Evolutionary conservation across 2,113 vertebrate species (phyloP).

Genomic region (Rhodinocichla rosea): DNA sequence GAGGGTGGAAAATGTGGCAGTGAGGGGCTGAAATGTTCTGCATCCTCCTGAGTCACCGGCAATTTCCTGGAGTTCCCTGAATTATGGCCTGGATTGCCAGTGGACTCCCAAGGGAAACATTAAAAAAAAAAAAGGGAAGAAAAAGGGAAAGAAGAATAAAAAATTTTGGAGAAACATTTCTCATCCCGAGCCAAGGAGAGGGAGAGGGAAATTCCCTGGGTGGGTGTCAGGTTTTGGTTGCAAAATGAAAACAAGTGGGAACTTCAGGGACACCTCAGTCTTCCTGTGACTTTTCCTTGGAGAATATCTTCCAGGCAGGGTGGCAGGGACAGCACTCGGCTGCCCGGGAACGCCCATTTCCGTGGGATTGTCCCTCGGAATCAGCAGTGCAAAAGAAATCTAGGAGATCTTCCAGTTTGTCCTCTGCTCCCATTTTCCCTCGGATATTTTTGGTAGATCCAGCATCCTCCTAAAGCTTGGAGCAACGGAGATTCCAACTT

Average conservation of each 20-base stretch:
- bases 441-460: neutral
- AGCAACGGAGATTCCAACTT: neutral
- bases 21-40: neutral
- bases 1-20: neutral
- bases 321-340: neutral
- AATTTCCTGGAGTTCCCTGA: neutral
- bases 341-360: fast-evolving
- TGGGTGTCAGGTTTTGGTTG: neutral
- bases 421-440: neutral
- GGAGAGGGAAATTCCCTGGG: neutral
- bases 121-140: too few relatives aligned
- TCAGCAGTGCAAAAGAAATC: neutral
- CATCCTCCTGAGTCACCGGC: neutral
- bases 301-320: neutral
- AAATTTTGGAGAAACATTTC: neutral
- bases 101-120: neutral
- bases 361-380: fast-evolving
- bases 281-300: neutral
- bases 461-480: neutral
- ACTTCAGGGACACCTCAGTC: neutral
- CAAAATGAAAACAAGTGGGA: neutral
- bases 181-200: neutral
- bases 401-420: neutral
- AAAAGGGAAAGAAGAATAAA: neutral
- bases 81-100: fast-evolving